Evolutionary conservation across 2,797 vertebrate genomes (phyloP), one percentile per base, ranked within the genome.

Genomic region (Aphelocoma californica): DNA sequence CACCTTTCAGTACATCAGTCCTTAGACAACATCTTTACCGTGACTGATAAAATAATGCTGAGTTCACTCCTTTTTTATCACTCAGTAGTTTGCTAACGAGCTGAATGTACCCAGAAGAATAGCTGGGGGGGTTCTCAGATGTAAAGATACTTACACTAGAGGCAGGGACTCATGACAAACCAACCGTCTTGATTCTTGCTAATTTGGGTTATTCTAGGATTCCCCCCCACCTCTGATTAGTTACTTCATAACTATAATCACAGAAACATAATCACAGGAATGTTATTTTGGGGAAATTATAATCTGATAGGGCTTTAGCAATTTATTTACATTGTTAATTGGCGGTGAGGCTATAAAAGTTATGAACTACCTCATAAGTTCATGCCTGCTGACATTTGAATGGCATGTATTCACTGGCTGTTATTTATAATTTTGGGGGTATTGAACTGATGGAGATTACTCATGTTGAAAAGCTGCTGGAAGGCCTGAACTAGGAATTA

Each of bases 401-500:
- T 91, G 73, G 81, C 92, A 64, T 4, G 1, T 86, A 90, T 88
- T 96, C 81, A 54, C 85, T 93, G 88, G 72, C 60, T 32, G 81
- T 65, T 97, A 92, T 81, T 95, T 96, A 94, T 93, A 88, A 94
- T 95, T 94, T 88, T 61, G 57, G 61, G 72, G 57, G 86, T 92
- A 91, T 96, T 94, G 94, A 96, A 81, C 91, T 92, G 83, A 74
- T 90, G 81, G 95, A 95, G 93, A 95, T 95, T 96, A 93, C 91
- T 93, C 94, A 95, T 90, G 92, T 87, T 73, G 80, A 93, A 96
- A 95, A 94, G 88, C 88, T 96, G 91, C 94, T 96, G 92, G 95
- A 95, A 97, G 95, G 95, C 91, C 93, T 90, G 80, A 91, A 87
- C 92, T 88, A 94, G 92, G 93, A 96, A 96, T 97, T 96, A 96